These are phyloP conservation scores for Schizopygopsis malacanthus DNA, from an alignment of 2,797 vertebrate species.

Conservation along the genomic window DNA sequence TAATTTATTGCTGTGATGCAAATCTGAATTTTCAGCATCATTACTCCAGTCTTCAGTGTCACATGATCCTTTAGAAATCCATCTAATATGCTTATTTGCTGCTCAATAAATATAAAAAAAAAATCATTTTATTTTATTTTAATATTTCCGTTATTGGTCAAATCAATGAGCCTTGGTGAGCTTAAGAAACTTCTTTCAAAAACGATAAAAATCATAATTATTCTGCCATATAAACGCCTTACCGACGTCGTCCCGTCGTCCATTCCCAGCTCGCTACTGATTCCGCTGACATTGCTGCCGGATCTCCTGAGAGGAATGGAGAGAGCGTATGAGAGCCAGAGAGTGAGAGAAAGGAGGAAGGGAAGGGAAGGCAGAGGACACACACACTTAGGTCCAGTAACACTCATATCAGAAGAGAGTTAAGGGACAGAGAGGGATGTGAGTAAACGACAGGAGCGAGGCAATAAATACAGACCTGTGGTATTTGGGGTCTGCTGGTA, in stretches of 20 bases:
- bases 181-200: background rate
- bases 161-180: background rate
- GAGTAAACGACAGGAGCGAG: background rate
- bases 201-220: background rate
- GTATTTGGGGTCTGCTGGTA: constrained; percentile 88
- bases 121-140: background rate
- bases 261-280: constrained; percentile 90
- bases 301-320: constrained; percentile 82
- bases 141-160: background rate
- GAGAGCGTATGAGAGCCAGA: constrained; percentile 35
- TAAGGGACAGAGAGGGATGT: background rate
- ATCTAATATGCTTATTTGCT: background rate
- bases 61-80: background rate
- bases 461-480: constrained; percentile 83
- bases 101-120: too few relatives aligned
- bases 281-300: constrained; percentile 91
- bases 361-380: constrained; percentile 42
- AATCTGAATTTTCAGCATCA: background rate
- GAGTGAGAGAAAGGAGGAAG: background rate
- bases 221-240: constrained; percentile 52
- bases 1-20: background rate
- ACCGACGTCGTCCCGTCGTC: constrained; percentile 88
- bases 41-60: background rate
- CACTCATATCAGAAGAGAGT: constrained; percentile 11
- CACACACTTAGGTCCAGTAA: constrained; percentile 62